These are phyloP conservation scores for Sarcophaga variegata DNA, from an alignment of 2,888 invertebrate genomes.

Conservation along the genomic window DNA sequence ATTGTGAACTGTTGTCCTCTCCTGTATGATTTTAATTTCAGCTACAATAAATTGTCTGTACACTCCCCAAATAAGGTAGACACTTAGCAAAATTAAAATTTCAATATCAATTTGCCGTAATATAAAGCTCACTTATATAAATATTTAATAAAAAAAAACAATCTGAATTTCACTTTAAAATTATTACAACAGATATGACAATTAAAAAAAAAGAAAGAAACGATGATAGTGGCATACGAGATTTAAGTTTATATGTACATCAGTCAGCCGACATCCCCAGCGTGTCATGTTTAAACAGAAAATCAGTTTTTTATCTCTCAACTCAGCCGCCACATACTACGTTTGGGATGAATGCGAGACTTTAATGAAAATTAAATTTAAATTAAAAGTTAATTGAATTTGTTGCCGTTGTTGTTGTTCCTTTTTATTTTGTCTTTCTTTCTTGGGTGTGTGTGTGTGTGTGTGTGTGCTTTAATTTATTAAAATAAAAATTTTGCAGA, in stretches of 20 bases:
- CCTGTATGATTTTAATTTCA: not conserved
- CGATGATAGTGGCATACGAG: not conserved
- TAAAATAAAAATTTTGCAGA: not conserved
- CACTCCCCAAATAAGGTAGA: too few species aligned
- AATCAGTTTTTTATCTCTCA: not conserved
- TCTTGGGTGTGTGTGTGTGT: not conserved
- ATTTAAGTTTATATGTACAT: not conserved
- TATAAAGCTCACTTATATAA: not conserved
- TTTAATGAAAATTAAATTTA: slow-evolving; percentile 50
- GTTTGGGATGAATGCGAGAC: slow-evolving; percentile 18
- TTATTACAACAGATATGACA: too few species aligned
- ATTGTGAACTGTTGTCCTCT: not conserved
- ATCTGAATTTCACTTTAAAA: too few species aligned
- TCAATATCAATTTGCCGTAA: too few species aligned
- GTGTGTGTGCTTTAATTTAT: not conserved
- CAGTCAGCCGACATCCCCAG: not conserved
- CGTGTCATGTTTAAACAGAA: not conserved
- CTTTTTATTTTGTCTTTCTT: not conserved
- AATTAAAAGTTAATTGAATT: slow-evolving; percentile 53
- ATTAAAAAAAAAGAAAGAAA: not conserved
- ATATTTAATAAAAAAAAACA: not conserved
- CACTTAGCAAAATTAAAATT: too few species aligned
- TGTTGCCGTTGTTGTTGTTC: slow-evolving; percentile 2
- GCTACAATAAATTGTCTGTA: too few species aligned
- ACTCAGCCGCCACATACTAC: not conserved